Conservation (phyloP, 92 coral and sea anemone genomes). For the Phenganax subtilis region DNA sequence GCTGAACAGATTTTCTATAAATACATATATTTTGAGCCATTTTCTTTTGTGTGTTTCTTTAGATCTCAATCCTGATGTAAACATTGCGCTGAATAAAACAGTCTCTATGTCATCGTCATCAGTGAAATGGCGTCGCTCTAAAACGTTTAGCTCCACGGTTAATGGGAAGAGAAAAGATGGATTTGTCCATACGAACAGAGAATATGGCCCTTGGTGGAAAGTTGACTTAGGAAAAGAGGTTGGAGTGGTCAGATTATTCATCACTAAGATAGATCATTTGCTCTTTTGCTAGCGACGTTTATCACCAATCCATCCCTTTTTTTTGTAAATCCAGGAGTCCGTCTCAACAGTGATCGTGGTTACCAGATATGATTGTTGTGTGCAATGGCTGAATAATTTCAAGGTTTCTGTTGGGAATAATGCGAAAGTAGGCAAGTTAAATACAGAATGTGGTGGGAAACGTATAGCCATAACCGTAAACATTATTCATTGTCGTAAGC, state of each 20-base stretch:
- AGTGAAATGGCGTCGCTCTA: background rate
- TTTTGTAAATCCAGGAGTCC: conserved; percentile 15
- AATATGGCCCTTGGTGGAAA: conserved; percentile 8
- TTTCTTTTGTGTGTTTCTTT: background rate
- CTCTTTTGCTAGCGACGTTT: too few species aligned
- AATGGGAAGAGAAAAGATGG: conserved; percentile 1
- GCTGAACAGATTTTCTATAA: too few species aligned
- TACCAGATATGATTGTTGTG: conserved; percentile 11
- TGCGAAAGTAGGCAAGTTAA: background rate
- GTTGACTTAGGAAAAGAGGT: conserved; percentile 23
- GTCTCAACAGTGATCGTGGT: conserved; percentile 27
- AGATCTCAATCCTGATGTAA: conserved; percentile 21
- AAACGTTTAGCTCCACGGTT: background rate
- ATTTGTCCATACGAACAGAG: background rate
- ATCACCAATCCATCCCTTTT: too few species aligned
- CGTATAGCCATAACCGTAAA: background rate
- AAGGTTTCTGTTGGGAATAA: conserved; percentile 17
- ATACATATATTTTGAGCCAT: too few species aligned
- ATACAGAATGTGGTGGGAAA: conserved; percentile 20
- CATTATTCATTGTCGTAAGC: background rate
- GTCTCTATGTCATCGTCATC: background rate
- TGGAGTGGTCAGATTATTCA: too few species aligned
- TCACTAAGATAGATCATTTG: too few species aligned
- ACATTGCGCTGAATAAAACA: conserved; percentile 22
- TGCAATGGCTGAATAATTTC: background rate